A percentile compares a stretch with the other conserved stretches of the same genome.
Conservation (phyloP, 1,140 invertebrate species). For the Lineus longissimus region DNA sequence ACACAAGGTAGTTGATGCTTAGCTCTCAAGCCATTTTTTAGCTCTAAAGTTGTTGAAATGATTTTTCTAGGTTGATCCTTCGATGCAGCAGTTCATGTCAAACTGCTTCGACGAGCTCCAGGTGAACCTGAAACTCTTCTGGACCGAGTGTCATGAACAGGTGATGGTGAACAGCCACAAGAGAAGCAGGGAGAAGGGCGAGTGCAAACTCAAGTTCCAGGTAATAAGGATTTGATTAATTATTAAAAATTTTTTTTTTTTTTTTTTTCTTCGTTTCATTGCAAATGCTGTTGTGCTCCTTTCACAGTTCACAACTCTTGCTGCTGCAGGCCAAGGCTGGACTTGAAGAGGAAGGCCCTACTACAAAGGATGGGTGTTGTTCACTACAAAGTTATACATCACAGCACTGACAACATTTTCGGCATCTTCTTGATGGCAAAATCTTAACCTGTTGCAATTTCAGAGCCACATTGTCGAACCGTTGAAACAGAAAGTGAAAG, state of each 20-base stretch:
- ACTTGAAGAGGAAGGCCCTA: neutral
- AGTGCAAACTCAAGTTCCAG: slow-evolving; percentile 62
- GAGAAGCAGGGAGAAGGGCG: slow-evolving; percentile 58
- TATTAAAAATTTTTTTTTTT: neutral
- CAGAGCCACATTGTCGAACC: slow-evolving; percentile 59
- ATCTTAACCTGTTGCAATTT: too few species aligned
- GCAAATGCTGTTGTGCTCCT: neutral
- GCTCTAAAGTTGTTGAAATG: neutral
- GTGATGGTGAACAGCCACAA: slow-evolving; percentile 60
- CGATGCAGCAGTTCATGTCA: slow-evolving; percentile 42
- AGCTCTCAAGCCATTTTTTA: too few species aligned
- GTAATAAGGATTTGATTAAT: slow-evolving; percentile 37
- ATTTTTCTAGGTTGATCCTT: slow-evolving; percentile 38
- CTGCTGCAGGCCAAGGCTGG: neutral
- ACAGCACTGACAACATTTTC: too few species aligned
- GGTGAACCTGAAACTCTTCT: slow-evolving; percentile 28
- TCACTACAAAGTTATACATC: too few species aligned
- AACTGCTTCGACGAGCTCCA: slow-evolving; percentile 32
- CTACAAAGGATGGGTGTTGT: neutral
- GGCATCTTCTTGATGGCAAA: too few species aligned
- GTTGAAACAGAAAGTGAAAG: slow-evolving; percentile 55
- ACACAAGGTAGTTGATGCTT: too few species aligned
- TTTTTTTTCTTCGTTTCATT: neutral
- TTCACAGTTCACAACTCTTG: neutral
- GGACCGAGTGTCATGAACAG: slow-evolving; percentile 36